Evolutionary conservation across 2,797 vertebrate genomes (phyloP), one percentile per base, ranked within the genome.

Genomic region (Loriculus beryllinus): DNA sequence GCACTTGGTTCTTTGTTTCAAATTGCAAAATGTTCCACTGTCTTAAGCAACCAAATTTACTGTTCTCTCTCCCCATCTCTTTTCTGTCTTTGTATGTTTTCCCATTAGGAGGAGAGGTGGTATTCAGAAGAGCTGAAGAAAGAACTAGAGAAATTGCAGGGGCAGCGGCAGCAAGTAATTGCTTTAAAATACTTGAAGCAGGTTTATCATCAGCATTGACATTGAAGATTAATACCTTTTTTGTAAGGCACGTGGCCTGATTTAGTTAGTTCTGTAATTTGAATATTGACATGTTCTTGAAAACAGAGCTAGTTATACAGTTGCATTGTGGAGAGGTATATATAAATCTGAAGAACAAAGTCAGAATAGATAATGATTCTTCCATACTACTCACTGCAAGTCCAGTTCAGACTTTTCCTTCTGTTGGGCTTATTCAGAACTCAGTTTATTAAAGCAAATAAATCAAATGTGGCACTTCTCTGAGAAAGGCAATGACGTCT

Each of bases 111-210:
- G 97, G 99, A 99, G 97, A 98, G 98, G 90, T 99, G 99, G 99
- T 99, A 99, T 97, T 99, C 99, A 93, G 99, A 99, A 96, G 99
- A 99, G 97, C 97, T 99, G 96, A 99, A 99, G 98, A 99, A 99
- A 94, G 99, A 99, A 97, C 97, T 99, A 97, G 99, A 99, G 97
- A 99, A 99, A 98, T 98, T 99, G 93, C 99, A 99, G 98, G 99
- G 99, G 97, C 99, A 99, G 74, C 98, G 97, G 97, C 99, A 99
- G 98, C 99, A 99, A 99, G 99, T 99, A 99, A 99, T 99, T 99
- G 96, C 96, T 98, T 98, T 98, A 97, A 98, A 97, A 98, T 98
- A 95, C 97, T 98, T 98, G 96, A 97, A 97, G 95, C 96, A 95
- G 96, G 85, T 96, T 97, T 97, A 91, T 97, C 96, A 25, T 96